Evolutionary conservation across 2,113 vertebrate species (phyloP).

Genomic region (Sphaerodactylus townsendi): DNA sequence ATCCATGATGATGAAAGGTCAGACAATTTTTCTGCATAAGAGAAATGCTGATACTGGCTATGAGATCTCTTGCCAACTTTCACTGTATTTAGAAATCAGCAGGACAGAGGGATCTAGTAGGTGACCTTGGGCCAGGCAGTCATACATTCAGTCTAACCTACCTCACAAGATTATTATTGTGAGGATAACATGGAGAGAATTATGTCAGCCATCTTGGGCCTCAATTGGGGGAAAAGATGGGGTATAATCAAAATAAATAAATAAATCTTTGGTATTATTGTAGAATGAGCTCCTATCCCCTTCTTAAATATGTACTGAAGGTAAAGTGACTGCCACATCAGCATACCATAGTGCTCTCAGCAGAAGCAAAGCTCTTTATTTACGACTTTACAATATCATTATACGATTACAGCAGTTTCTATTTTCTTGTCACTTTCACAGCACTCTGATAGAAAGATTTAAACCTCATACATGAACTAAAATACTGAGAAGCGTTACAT

Average conservation of each 20-base stretch:
- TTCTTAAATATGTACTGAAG: conserved; percentile 25
- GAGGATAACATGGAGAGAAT: too few relatives aligned
- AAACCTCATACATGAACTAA: not conserved
- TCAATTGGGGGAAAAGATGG: too few relatives aligned
- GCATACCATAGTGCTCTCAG: conserved; percentile 42
- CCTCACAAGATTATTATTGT: too few relatives aligned
- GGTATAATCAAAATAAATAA: not conserved
- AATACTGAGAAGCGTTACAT: not conserved
- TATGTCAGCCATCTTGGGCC: too few relatives aligned
- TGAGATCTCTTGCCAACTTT: too few relatives aligned
- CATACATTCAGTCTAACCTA: too few relatives aligned
- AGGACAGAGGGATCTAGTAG: too few relatives aligned
- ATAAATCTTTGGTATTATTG: conserved; percentile 32
- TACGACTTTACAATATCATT: not conserved
- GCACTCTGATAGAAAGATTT: not conserved
- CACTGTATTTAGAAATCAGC: too few relatives aligned
- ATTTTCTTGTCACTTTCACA: conserved; percentile 22
- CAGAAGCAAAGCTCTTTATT: conserved; percentile 37
- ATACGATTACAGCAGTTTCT: conserved; percentile 23
- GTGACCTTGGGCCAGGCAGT: too few relatives aligned
- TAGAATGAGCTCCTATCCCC: conserved; percentile 11
- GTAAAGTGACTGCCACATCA: conserved; percentile 48
- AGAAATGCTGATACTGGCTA: too few relatives aligned
- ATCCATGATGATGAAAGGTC: too few relatives aligned
- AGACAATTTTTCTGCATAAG: too few relatives aligned